phyloP scores from a whole-genome alignment of 2,888 invertebrate genomes.

The Camponotus fellah region DNA sequence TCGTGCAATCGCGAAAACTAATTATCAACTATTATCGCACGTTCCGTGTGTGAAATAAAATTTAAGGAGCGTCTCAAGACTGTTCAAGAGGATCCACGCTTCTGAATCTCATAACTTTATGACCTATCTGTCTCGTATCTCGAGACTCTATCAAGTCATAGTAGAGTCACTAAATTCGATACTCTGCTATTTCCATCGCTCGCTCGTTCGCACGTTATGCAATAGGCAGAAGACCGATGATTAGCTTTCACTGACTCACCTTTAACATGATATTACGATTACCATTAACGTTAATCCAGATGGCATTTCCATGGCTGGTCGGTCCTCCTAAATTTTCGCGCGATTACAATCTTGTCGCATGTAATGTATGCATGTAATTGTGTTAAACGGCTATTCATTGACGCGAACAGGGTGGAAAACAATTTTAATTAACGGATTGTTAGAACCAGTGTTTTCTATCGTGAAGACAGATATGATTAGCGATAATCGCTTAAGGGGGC shows the following conservation, averaged over 20 bases:
- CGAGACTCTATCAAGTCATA: not conserved
- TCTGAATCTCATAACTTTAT: constrained; percentile 6
- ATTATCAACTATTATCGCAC: constrained; percentile 26
- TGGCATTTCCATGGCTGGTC: constrained; percentile 76
- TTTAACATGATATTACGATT: constrained; percentile 83
- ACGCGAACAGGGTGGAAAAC: not conserved
- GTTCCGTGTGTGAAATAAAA: constrained; percentile 10
- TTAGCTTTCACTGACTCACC: constrained; percentile 84
- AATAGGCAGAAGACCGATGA: constrained; percentile 76
- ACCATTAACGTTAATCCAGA: constrained; percentile 79
- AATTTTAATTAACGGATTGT: constrained; percentile 34
- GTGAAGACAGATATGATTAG: not conserved
- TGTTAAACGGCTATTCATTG: constrained; percentile 29
- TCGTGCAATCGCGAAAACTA: constrained; percentile 10
- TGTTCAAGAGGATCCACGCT: not conserved
- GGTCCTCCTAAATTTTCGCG: constrained; percentile 75
- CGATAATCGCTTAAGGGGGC: no score
- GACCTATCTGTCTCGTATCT: not conserved
- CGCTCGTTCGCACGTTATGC: constrained; percentile 68
- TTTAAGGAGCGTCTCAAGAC: not conserved
- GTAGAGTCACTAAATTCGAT: constrained; percentile 38
- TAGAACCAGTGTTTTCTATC: constrained; percentile 29
- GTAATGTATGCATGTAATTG: constrained; percentile 29
- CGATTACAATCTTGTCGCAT: constrained; percentile 35
- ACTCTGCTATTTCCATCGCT: constrained; percentile 33